phyloP scores from a whole-genome alignment of 1,140 invertebrate genomes.

The Calycopis cecrops region DNA sequence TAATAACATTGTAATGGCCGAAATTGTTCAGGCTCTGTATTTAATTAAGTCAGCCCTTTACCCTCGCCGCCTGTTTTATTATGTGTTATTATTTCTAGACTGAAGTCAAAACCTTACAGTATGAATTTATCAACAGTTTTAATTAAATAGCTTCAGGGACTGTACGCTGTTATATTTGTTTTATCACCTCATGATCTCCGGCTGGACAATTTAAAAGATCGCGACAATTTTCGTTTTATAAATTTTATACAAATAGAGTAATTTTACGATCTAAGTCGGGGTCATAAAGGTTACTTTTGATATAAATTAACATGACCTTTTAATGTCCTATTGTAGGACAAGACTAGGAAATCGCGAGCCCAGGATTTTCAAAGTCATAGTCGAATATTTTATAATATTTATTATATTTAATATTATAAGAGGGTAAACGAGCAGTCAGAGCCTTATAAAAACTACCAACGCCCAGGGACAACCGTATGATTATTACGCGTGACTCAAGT shows the following conservation, averaged over 20 bases:
- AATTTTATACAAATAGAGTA: too few relatives aligned
- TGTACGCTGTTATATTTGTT: background rate
- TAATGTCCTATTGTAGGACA: background rate
- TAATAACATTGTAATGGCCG: constrained; percentile 67
- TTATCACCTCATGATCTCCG: background rate
- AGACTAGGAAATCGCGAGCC: background rate
- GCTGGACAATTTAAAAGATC: background rate
- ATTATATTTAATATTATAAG: background rate
- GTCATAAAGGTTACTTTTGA: background rate
- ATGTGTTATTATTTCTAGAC: constrained; percentile 44
- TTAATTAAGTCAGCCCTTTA: constrained; percentile 59
- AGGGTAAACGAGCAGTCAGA: too few relatives aligned
- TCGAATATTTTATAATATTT: background rate
- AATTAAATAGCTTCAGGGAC: constrained; percentile 21
- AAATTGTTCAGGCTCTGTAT: constrained; percentile 53
- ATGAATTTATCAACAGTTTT: constrained; percentile 30
- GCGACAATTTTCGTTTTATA: background rate
- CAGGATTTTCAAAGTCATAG: background rate
- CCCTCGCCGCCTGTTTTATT: constrained; percentile 45
- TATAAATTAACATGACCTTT: background rate
- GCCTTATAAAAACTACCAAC: too few relatives aligned
- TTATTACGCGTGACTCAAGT: too few relatives aligned
- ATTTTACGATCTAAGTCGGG: background rate
- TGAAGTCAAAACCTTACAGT: constrained; percentile 38
- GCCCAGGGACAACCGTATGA: too few relatives aligned